Base-by-base conservation (phyloP, 2,888 invertebrate genomes). In the Eupithecia inturbata region DNA sequence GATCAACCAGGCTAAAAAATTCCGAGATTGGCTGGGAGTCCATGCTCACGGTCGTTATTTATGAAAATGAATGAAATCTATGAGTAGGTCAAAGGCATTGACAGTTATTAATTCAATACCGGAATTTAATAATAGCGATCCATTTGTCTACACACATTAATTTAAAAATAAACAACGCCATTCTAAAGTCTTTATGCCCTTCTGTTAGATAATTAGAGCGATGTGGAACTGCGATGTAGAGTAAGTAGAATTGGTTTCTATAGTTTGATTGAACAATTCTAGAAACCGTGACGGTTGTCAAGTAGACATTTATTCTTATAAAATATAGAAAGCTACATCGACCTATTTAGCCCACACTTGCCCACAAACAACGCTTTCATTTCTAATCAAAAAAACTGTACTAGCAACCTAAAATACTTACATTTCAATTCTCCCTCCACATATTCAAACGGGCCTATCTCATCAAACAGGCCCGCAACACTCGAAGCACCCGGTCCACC, bases 401-500 rank as follows among this genome's bases (percentile, higher is more conserved):
- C n/a, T n/a, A 31, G 31, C 53, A 36, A 22, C 22, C 53, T 9
- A 39, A 39, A 28, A 31, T n/a, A 87, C 91, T 87, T 82, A 92
- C 92, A 78, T 84, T 85, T 85, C 69, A 92, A 81, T 9, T 77
- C 71, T 9, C 74, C 75, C 53, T 83, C 75, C 14, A 68, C 68
- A 69, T 85, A 86, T 69, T 84, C 81, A 70, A 94, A 88, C 0
- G 93, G 93, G 63, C 93, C 93, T n/a, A 93, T 89, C 77, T 93
- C 92, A 31, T 87, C 86, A 67, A 93, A 93, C 1, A 92, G 82
- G 0, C 91, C 93, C 1, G 86, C 86, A 5, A 93, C 77, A 45
- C 97, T 96, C 0, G 97, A 96, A 0, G 95, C 96, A 0, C 96
- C 98, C 0, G 98, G 98, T 0, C 98, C 98, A 19, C 98, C 98